Percentiles rank a stretch among this genome's conserved stretches.
Conservation (phyloP, 1,140 invertebrate species). For the Cotesia glomerata region DNA sequence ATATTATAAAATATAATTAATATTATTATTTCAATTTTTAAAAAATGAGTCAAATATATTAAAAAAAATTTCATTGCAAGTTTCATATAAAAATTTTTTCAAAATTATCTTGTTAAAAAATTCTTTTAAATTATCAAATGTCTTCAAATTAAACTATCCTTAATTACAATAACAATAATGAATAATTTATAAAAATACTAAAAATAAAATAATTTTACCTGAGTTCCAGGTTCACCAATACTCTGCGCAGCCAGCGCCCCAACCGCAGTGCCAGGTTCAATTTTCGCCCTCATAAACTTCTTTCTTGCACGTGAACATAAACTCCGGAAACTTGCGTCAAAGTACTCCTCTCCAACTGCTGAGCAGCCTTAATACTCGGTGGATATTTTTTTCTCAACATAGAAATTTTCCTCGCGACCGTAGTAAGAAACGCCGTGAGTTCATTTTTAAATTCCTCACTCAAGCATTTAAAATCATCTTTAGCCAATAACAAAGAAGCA, state of each 20-base stretch:
- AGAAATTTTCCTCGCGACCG: slow-evolving; percentile 40
- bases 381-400: too few species aligned
- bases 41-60: too few species aligned
- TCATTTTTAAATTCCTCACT: slow-evolving; percentile 78
- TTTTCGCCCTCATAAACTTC: slow-evolving; percentile 87
- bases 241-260: slow-evolving; percentile 97
- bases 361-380: slow-evolving; percentile 48
- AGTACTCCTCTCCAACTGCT: slow-evolving; percentile 80
- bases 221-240: slow-evolving; percentile 98
- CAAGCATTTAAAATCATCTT: slow-evolving; percentile 68
- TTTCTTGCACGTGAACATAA: slow-evolving; percentile 84
- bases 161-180: too few species aligned
- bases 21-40: too few species aligned
- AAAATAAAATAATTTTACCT: slow-evolving; percentile 51
- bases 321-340: slow-evolving; percentile 82
- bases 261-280: slow-evolving; percentile 94
- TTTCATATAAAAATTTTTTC: too few species aligned
- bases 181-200: too few species aligned
- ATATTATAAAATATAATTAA: too few species aligned
- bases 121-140: too few species aligned
- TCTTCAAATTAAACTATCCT: too few species aligned
- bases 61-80: too few species aligned
- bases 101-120: too few species aligned
- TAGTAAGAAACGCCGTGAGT: slow-evolving; percentile 71
- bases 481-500: slow-evolving; percentile 70